phyloP scores from a whole-genome alignment of 2,797 vertebrate genomes.

The Lacerta bilineata region DNA sequence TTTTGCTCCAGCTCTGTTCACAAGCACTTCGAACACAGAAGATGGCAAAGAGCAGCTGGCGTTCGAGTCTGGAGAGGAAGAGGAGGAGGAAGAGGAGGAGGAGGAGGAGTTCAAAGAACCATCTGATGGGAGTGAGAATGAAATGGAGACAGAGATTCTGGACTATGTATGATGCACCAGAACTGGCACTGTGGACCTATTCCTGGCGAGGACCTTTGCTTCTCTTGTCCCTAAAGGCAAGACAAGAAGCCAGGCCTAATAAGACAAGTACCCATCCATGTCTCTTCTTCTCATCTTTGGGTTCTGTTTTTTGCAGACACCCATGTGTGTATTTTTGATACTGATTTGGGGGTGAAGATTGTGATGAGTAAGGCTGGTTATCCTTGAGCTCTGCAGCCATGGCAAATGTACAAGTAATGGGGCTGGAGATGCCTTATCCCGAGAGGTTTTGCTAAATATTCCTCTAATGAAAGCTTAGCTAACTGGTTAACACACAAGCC shows the following conservation, averaged over 20 bases:
- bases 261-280: neutral
- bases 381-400: no score
- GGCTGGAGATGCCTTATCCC: neutral
- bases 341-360: neutral
- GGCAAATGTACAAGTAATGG: neutral
- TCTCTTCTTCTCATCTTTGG: neutral
- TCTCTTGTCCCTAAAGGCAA: neutral
- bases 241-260: neutral
- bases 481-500: no score
- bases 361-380: no score
- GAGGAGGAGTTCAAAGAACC: conserved; percentile 89
- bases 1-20: conserved; percentile 79
- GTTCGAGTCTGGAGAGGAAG: conserved; percentile 80
- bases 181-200: neutral
- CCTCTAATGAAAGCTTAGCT: no score
- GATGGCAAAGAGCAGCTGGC: conserved; percentile 74
- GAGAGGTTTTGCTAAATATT: no score
- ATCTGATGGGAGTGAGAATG: conserved; percentile 95
- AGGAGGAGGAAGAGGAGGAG: conserved; percentile 87
- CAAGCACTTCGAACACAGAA: conserved; percentile 72
- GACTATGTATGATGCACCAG: conserved; percentile 88
- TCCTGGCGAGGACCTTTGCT: neutral
- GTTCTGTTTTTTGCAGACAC: no score
- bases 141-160: conserved; percentile 98
- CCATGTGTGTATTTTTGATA: neutral